Evolutionary conservation across 2,113 vertebrate genomes (phyloP).

Genomic region (Ammodytes marinus): DNA sequence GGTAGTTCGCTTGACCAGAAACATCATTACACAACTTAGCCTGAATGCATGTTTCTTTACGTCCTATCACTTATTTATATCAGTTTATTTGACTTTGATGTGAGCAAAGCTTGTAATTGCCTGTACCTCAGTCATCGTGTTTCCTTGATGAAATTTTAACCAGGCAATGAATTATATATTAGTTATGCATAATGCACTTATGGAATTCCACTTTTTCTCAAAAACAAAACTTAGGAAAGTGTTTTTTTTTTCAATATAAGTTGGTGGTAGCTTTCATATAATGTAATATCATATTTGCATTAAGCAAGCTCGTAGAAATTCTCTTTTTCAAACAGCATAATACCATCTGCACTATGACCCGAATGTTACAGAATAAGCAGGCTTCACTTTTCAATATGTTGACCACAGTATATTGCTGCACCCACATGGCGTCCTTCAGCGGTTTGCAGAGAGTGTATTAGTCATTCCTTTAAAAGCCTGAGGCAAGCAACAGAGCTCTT

Average conservation of each 20-base stretch:
- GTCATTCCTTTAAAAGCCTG: constrained; percentile 73
- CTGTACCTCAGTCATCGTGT: constrained; percentile 83
- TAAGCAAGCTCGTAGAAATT: constrained; percentile 13
- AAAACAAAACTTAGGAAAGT: constrained; percentile 74
- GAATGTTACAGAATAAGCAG: constrained; percentile 19
- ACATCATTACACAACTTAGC: constrained; percentile 70
- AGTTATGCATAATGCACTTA: constrained; percentile 78
- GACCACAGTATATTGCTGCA: constrained; percentile 44
- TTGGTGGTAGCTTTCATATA: constrained; percentile 15
- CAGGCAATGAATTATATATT: constrained; percentile 82
- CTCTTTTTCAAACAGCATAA: constrained; percentile 30
- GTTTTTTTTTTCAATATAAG: constrained; percentile 42
- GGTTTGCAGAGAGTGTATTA: constrained; percentile 65
- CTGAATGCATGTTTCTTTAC: constrained; percentile 73
- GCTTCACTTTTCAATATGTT: constrained; percentile 27
- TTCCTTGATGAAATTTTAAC: constrained; percentile 86
- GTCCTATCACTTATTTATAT: constrained; percentile 84
- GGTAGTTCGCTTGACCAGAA: constrained; percentile 59
- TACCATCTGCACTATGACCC: constrained; percentile 13
- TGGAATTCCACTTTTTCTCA: constrained; percentile 68
- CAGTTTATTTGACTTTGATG: constrained; percentile 86
- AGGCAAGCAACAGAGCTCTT: constrained; percentile 59
- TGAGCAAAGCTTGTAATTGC: constrained; percentile 83
- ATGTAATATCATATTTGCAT: constrained; percentile 20
- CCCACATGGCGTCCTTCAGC: constrained; percentile 50